These are phyloP conservation scores for Callospermophilus lateralis DNA, from an alignment of 2,113 vertebrate genomes.

Conservation along the genomic window DNA sequence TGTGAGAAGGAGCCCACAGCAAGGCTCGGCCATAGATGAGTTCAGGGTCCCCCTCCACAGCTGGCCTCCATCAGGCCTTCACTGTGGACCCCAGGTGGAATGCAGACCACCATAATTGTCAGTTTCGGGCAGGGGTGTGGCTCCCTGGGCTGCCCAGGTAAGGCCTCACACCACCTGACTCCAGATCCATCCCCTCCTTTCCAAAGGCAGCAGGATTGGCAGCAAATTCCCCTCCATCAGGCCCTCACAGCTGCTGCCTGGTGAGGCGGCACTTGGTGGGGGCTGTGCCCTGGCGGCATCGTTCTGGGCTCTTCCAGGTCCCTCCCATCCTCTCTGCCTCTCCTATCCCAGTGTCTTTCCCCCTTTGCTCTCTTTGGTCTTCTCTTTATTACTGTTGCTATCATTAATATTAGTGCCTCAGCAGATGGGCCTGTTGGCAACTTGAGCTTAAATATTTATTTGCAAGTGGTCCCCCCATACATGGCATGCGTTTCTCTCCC, in stretches of 20 bases:
- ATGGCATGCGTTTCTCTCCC: slow-evolving; percentile 91
- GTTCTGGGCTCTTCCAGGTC: neutral
- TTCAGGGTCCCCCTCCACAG: neutral
- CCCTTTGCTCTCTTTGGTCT: slow-evolving; percentile 68
- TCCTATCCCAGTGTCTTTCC: slow-evolving; percentile 48
- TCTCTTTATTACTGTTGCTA: slow-evolving; percentile 79
- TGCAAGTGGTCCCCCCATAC: slow-evolving; percentile 90
- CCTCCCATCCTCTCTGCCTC: neutral
- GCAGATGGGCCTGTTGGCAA: slow-evolving; percentile 97
- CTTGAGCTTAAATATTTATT: slow-evolving; percentile 94
- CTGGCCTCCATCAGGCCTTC: neutral
- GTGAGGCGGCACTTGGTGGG: neutral
- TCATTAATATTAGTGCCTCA: slow-evolving; percentile 87
- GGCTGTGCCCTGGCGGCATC: neutral
- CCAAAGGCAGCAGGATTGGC: slow-evolving; percentile 46
- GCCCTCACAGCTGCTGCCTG: rapidly evolving
- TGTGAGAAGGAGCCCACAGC: neutral
- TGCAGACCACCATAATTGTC: rapidly evolving
- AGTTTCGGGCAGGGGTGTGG: neutral
- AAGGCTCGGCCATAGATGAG: neutral
- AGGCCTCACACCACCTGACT: neutral
- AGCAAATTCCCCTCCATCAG: slow-evolving; percentile 89
- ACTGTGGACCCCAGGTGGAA: neutral
- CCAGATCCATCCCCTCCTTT: slow-evolving; percentile 59
- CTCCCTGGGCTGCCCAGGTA: neutral